Evolutionary conservation across 2,797 vertebrate species (phyloP).

Genomic region (Hydrophis major): DNA sequence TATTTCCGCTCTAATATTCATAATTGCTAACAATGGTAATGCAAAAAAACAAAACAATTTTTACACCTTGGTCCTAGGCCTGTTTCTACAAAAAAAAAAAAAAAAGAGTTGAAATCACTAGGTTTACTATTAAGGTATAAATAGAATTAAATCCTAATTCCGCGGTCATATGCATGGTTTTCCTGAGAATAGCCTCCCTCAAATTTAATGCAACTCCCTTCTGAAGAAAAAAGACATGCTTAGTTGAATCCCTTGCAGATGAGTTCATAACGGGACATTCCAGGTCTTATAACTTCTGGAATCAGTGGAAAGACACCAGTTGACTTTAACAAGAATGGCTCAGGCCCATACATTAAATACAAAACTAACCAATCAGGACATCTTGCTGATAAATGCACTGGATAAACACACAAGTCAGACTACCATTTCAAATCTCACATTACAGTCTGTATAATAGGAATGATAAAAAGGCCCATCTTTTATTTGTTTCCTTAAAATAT

Average conservation of each 20-base stretch:
- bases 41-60: neutral
- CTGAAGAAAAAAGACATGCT: neutral
- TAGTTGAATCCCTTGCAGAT: neutral
- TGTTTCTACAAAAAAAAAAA: neutral
- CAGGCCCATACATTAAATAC: conserved; percentile 30
- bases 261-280: neutral
- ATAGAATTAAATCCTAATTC: neutral
- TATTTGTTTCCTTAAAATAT: neutral
- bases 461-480: neutral
- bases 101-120: neutral
- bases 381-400: neutral
- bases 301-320: conserved; percentile 15
- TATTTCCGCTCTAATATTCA: conserved; percentile 57
- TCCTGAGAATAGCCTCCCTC: neutral
- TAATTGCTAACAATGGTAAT: conserved; percentile 47
- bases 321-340: conserved; percentile 20
- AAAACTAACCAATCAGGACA: conserved; percentile 31
- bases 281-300: conserved; percentile 34
- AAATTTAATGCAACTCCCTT: neutral
- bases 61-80: neutral
- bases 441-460: neutral
- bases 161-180: neutral
- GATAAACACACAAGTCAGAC: neutral
- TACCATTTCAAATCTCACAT: neutral
- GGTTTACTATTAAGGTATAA: neutral